phyloP scores from a whole-genome alignment of 2,888 invertebrate genomes.

The Meghimatium bilineatum region DNA sequence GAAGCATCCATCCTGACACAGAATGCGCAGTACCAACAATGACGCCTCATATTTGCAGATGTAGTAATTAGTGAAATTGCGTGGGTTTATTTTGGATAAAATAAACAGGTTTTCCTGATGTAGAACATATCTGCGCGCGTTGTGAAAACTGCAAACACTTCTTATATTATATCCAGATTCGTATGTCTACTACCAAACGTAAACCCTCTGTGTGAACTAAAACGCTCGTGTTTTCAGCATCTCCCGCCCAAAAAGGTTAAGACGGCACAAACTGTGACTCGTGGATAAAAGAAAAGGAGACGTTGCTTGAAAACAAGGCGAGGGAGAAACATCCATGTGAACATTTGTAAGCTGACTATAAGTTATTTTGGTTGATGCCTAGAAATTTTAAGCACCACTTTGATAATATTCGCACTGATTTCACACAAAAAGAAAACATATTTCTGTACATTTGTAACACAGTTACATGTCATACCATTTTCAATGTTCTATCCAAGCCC shows the following conservation, averaged over 20 bases:
- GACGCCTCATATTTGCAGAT: too few relatives aligned
- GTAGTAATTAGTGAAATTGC: too few relatives aligned
- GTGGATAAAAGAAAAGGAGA: background rate
- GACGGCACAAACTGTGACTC: background rate
- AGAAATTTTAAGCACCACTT: background rate
- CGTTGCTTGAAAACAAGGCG: background rate
- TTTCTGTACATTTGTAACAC: too few relatives aligned
- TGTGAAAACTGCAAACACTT: background rate
- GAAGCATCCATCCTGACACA: too few relatives aligned
- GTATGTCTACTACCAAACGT: background rate
- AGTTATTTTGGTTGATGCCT: background rate
- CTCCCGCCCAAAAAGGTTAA: conserved; percentile 6
- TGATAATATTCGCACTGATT: background rate
- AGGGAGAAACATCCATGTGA: background rate
- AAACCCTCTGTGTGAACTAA: background rate
- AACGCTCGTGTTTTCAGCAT: background rate
- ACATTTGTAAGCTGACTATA: background rate
- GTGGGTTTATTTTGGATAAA: too few relatives aligned
- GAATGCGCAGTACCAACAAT: too few relatives aligned
- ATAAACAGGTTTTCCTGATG: too few relatives aligned
- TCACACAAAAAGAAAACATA: too few relatives aligned
- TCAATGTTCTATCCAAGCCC: too few relatives aligned
- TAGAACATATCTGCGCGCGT: too few relatives aligned
- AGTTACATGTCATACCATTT: too few relatives aligned
- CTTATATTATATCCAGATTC: background rate